A percentile compares a stretch with the other conserved stretches of the same genome.
These are phyloP conservation scores for Pemphredon lugubris DNA, from an alignment of 2,888 invertebrate genomes.

Conservation along the genomic window DNA sequence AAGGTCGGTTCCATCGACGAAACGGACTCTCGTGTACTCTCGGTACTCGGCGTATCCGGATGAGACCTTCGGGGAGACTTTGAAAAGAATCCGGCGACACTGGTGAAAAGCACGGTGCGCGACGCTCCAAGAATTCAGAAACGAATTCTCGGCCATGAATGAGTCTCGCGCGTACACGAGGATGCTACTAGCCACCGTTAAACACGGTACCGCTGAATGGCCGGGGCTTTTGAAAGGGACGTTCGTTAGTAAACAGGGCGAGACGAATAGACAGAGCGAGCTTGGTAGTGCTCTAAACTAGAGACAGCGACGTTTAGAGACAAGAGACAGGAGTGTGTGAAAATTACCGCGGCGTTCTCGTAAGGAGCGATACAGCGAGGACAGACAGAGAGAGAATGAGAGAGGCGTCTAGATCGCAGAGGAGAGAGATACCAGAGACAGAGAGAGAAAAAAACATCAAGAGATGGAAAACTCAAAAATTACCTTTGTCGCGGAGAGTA, in stretches of 20 bases:
- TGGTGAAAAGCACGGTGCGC: no score
- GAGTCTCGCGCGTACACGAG: not conserved
- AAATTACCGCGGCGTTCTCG: not conserved
- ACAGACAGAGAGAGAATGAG: constrained; percentile 29
- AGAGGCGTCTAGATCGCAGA: constrained; percentile 35
- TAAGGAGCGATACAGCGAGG: constrained; percentile 15
- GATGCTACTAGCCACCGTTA: constrained; percentile 1
- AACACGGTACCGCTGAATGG: constrained; percentile 16
- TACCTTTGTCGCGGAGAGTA: constrained; percentile 78
- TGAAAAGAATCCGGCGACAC: no score
- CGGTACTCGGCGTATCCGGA: no score
- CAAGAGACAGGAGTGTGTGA: constrained; percentile 5
- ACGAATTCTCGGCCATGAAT: no score
- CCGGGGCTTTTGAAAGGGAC: constrained; percentile 38
- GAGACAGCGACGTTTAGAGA: constrained; percentile 23
- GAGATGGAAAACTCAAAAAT: constrained; percentile 73
- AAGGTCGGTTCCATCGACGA: no score
- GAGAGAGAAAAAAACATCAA: constrained; percentile 59
- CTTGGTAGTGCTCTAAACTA: constrained; percentile 29
- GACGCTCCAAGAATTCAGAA: no score
- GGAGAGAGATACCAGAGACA: constrained; percentile 34
- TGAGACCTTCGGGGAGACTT: no score
- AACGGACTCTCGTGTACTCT: no score
- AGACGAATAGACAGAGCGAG: constrained; percentile 15
- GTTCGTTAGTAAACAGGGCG: constrained; percentile 48